These are phyloP conservation scores for Eurois occulta DNA, from an alignment of 2,888 invertebrate species.

Conservation along the genomic window DNA sequence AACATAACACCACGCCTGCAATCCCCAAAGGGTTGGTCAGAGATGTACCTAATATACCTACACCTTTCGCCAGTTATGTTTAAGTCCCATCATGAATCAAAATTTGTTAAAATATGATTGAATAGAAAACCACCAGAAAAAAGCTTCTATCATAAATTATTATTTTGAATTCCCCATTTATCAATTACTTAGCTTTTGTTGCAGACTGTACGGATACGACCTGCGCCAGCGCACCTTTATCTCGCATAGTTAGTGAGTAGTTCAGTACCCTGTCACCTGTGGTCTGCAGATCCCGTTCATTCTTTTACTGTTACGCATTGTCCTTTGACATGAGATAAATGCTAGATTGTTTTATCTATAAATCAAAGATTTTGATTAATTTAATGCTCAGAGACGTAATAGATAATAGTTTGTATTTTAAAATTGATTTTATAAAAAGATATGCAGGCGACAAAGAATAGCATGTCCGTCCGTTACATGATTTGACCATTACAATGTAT, in stretches of 20 bases:
- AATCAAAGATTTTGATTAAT: constrained; percentile 20
- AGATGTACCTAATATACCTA: no score
- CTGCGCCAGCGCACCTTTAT: constrained; percentile 53
- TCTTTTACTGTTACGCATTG: constrained; percentile 47
- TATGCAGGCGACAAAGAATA: background rate
- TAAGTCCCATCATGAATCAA: background rate
- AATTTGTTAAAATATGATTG: background rate
- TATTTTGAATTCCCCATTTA: background rate
- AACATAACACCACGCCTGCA: background rate
- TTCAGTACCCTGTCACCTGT: constrained; percentile 50
- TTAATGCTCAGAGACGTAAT: background rate
- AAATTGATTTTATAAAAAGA: background rate
- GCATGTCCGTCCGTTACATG: background rate
- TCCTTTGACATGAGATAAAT: constrained; percentile 46
- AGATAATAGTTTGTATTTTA: background rate
- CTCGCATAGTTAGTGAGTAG: constrained; percentile 32
- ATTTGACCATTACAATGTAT: background rate
- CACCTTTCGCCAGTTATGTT: background rate
- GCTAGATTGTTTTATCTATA: constrained; percentile 13
- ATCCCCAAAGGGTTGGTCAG: background rate
- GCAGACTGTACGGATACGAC: constrained; percentile 24
- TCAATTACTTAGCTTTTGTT: background rate
- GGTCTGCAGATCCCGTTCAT: constrained; percentile 44
- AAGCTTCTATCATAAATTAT: background rate
- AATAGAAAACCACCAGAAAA: no score